phyloP scores from a whole-genome alignment of 2,888 invertebrate species.

The Autographa gamma region DNA sequence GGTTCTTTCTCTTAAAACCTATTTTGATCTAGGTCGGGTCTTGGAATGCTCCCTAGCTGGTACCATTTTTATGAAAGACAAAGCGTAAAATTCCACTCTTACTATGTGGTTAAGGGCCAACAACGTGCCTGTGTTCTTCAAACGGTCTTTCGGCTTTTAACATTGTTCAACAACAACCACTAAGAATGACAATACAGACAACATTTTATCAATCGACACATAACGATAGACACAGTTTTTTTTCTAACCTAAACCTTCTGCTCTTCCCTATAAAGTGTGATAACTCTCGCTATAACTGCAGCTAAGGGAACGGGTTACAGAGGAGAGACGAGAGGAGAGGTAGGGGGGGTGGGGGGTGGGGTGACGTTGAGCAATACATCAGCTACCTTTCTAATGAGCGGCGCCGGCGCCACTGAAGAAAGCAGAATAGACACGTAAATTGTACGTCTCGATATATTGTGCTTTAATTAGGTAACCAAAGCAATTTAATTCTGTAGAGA shows the following conservation, averaged over 20 bases:
- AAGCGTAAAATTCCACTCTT: too few species aligned
- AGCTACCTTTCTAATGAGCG: constrained; percentile 57
- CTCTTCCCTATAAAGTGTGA: neutral
- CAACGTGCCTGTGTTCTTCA: too few species aligned
- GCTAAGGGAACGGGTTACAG: constrained; percentile 24
- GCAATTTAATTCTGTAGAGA: constrained; percentile 21
- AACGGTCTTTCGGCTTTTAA: too few species aligned
- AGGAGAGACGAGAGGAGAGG: constrained; percentile 4
- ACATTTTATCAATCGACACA: neutral
- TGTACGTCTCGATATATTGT: constrained; percentile 43
- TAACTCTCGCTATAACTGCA: constrained; percentile 46
- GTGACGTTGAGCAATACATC: constrained; percentile 46
- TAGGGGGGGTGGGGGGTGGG: too few species aligned
- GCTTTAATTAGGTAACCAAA: constrained; percentile 44
- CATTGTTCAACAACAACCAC: too few species aligned
- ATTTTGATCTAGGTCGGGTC: too few species aligned
- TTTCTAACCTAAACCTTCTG: constrained; percentile 28
- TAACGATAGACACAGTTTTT: neutral
- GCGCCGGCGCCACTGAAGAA: constrained; percentile 56
- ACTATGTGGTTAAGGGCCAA: too few species aligned
- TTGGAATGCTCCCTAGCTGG: too few species aligned
- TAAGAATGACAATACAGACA: too few species aligned
- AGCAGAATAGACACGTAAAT: constrained; percentile 45
- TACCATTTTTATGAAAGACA: too few species aligned
- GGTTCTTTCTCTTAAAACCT: too few species aligned